Percentiles rank a stretch among this genome's conserved stretches.
Conservation (phyloP, 2,113 vertebrate genomes). For the Tetrao urogallus region DNA sequence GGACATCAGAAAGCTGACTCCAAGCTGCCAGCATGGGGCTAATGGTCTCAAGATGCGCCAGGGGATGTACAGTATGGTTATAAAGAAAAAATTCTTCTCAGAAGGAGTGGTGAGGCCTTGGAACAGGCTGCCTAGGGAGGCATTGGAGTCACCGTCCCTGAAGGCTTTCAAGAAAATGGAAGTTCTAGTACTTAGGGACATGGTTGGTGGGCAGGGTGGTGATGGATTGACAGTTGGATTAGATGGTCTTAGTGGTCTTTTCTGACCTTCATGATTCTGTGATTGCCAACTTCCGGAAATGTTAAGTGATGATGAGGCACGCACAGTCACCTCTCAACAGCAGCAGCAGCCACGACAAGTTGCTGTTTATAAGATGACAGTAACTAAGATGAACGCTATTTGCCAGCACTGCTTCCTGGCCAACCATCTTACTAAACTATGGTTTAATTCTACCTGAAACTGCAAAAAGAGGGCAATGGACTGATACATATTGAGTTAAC, state of each 20-base stretch:
- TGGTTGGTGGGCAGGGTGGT: too few species aligned
- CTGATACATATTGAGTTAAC: background rate
- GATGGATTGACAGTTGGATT: too few species aligned
- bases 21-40: background rate
- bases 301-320: background rate
- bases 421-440: background rate
- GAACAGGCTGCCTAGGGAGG: too few species aligned
- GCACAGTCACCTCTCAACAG: background rate
- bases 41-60: too few species aligned
- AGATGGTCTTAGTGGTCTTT: too few species aligned
- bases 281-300: background rate
- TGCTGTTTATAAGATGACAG: background rate
- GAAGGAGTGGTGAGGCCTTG: too few species aligned
- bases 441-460: background rate
- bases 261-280: too few species aligned
- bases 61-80: too few species aligned
- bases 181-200: too few species aligned
- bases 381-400: background rate
- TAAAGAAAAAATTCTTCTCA: too few species aligned
- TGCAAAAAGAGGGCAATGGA: rapidly evolving
- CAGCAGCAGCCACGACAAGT: background rate
- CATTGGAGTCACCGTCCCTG: too few species aligned
- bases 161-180: too few species aligned
- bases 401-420: background rate
- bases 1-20: background rate